Conservation (phyloP, 2,888 invertebrate genomes). For the Platycnemis pennipes region DNA sequence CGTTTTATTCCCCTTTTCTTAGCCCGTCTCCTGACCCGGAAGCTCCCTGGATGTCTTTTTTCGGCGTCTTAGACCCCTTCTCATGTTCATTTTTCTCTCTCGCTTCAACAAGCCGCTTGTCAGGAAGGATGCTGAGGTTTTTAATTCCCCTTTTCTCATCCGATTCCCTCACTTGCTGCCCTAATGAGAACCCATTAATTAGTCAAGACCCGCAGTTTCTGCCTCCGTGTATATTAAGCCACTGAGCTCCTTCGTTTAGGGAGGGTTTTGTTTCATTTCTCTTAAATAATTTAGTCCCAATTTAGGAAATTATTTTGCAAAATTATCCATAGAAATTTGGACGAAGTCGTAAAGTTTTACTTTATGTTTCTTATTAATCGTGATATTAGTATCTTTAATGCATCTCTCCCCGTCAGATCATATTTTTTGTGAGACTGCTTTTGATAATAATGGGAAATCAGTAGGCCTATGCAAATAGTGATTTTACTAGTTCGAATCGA, state of each 20-base stretch:
- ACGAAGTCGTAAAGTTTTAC: background rate
- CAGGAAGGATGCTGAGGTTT: background rate
- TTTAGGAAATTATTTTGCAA: background rate
- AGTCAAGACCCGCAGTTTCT: background rate
- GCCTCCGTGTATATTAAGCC: background rate
- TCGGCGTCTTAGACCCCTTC: background rate
- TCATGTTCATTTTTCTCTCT: background rate
- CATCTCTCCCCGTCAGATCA: background rate
- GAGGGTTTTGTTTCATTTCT: background rate
- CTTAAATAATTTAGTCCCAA: background rate
- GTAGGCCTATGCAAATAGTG: no score
- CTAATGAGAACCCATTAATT: conserved; percentile 50
- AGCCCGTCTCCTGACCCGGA: background rate
- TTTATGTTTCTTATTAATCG: no score
- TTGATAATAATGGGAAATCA: no score
- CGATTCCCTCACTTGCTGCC: background rate
- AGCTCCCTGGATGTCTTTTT: background rate
- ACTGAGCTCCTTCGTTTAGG: background rate
- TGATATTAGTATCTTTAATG: background rate
- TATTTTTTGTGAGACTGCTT: no score
- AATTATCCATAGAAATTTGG: background rate
- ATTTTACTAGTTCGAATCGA: no score
- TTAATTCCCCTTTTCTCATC: background rate
- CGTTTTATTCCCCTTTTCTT: background rate
- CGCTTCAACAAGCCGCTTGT: background rate